A percentile compares a stretch with the other conserved stretches of the same genome.
Conservation (phyloP, 2,113 vertebrate genomes). For the Seriola quinqueradiata region DNA sequence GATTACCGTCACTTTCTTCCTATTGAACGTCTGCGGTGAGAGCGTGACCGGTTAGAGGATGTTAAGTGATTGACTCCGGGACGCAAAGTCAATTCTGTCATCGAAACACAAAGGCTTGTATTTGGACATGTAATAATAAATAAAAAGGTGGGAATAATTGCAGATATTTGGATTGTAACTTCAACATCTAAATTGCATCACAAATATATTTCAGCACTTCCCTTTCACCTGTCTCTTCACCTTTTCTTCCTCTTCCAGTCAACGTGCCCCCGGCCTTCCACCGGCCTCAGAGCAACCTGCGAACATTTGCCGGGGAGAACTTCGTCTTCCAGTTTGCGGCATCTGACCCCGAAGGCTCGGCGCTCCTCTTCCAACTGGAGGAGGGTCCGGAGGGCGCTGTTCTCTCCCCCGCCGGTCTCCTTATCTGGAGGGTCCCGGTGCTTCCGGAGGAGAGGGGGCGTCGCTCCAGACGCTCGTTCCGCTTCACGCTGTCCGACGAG, state of each 20-base stretch:
- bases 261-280: slow-evolving; percentile 87
- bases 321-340: slow-evolving; percentile 89
- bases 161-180: too few relatives aligned
- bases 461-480: slow-evolving; percentile 63
- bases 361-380: slow-evolving; percentile 86
- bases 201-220: not conserved
- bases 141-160: not conserved
- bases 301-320: slow-evolving; percentile 87
- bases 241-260: slow-evolving; percentile 63
- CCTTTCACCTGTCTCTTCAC: not conserved
- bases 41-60: not conserved
- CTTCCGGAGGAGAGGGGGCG: slow-evolving; percentile 30
- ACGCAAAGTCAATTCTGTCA: slow-evolving; percentile 2
- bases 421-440: slow-evolving; percentile 85
- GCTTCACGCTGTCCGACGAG: slow-evolving; percentile 84
- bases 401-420: slow-evolving; percentile 86
- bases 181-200: not conserved
- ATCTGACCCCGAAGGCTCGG: slow-evolving; percentile 87
- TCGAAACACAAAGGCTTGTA: slow-evolving; percentile 10
- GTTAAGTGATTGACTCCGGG: not conserved
- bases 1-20: not conserved
- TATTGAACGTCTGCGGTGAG: slow-evolving; percentile 1
- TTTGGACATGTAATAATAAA: slow-evolving; percentile 3
- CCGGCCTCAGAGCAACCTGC: slow-evolving; percentile 74
- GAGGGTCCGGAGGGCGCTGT: slow-evolving; percentile 79